Evolutionary conservation across 2,113 vertebrate genomes (phyloP).

Genomic region (Neodon shergylaensis): DNA sequence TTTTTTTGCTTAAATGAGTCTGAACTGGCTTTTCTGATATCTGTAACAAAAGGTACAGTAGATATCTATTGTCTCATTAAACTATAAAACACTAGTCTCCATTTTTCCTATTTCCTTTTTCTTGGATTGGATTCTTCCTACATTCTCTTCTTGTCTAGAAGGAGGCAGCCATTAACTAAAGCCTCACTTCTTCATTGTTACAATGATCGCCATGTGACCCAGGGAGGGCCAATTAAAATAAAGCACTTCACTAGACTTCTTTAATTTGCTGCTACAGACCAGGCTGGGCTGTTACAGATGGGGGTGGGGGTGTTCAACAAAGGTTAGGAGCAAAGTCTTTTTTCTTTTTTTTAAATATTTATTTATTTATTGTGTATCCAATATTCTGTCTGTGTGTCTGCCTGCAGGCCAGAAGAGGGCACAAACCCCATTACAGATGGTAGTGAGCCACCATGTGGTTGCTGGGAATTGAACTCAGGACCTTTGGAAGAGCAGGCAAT

Average conservation of each 20-base stretch:
- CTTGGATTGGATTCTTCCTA: background rate
- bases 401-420: too few species aligned
- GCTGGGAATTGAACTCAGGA: too few species aligned
- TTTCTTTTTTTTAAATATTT: too few species aligned
- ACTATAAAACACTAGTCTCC: background rate
- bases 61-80: background rate
- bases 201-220: background rate
- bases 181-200: background rate
- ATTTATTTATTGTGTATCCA: too few species aligned
- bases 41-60: background rate
- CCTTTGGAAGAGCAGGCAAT: too few species aligned
- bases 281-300: conserved; percentile 10
- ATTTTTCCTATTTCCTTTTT: background rate
- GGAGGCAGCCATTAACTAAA: background rate
- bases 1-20: background rate
- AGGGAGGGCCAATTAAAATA: background rate
- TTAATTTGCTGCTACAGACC: background rate
- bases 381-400: too few species aligned
- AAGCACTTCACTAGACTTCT: background rate
- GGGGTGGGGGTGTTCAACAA: background rate
- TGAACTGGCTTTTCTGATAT: conserved; percentile 55
- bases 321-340: background rate
- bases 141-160: background rate
- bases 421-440: too few species aligned
- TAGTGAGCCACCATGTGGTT: too few species aligned